Evolutionary conservation across 2,113 vertebrate species (phyloP).

Genomic region (Aphelocoma coerulescens): DNA sequence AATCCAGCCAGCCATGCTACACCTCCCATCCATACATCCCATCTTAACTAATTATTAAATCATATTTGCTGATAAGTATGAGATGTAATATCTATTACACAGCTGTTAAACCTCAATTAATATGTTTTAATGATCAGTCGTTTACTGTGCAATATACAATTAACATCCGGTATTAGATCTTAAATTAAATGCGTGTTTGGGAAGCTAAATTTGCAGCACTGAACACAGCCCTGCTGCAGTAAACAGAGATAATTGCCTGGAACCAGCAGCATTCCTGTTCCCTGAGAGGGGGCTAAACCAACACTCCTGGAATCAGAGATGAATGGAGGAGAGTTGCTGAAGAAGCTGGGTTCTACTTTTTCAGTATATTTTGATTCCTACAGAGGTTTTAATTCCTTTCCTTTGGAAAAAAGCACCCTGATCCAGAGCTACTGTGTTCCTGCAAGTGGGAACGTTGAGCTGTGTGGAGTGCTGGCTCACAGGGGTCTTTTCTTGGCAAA

Average conservation of each 20-base stretch:
- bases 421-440: not conserved
- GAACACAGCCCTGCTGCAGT: not conserved
- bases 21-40: not conserved
- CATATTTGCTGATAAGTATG: conserved; percentile 54
- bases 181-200: conserved; percentile 56
- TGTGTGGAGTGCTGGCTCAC: fast-evolving
- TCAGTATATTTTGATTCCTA: not conserved
- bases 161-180: conserved; percentile 49
- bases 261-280: not conserved
- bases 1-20: not conserved
- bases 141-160: conserved; percentile 60
- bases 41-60: conserved; percentile 53
- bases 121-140: conserved; percentile 59
- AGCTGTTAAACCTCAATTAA: conserved; percentile 65
- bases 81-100: conserved; percentile 62
- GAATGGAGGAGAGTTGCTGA: not conserved
- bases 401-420: not conserved
- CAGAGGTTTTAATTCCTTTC: not conserved
- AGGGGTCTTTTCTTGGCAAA: not conserved
- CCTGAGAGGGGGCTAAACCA: not conserved
- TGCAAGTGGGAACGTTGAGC: not conserved
- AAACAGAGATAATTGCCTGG: not conserved
- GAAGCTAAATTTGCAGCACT: conserved; percentile 35
- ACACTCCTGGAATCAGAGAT: not conserved
- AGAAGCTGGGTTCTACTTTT: not conserved